Percentiles rank a stretch among this genome's conserved stretches.
Conservation (phyloP, 1,140 invertebrate genomes). For the Drosophila kanapiae region DNA sequence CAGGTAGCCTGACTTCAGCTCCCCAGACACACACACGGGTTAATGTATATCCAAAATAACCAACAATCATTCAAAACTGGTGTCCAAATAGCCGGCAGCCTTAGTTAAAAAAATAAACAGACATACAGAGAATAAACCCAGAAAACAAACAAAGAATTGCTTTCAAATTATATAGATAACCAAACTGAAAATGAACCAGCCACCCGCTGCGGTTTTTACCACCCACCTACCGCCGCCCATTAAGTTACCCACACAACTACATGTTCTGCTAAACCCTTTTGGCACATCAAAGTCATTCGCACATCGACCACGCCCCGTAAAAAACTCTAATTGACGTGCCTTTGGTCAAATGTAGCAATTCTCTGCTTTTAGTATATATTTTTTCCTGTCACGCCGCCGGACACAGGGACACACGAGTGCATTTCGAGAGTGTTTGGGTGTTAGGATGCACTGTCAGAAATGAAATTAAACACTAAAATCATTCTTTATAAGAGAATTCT, state of each 20-base stretch:
- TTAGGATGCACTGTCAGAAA: constrained; percentile 1
- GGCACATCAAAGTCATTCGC: constrained; percentile 62
- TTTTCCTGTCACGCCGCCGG: constrained; percentile 59
- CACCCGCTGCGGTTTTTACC: constrained; percentile 17
- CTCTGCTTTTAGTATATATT: constrained; percentile 32
- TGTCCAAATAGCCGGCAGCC: constrained; percentile 48
- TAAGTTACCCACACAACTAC: not conserved
- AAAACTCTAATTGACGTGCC: constrained; percentile 75
- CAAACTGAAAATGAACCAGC: constrained; percentile 31
- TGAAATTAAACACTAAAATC: not conserved
- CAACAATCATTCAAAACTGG: constrained; percentile 42
- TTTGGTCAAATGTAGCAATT: constrained; percentile 72
- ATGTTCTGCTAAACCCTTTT: constrained; percentile 5
- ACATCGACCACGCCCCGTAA: constrained; percentile 46
- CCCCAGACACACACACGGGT: constrained; percentile 24
- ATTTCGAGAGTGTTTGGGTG: constrained; percentile 42
- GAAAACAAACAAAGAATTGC: constrained; percentile 54
- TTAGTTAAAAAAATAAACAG: constrained; percentile 12
- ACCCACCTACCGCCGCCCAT: not conserved
- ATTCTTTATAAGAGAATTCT: too few relatives aligned
- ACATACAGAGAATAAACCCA: constrained; percentile 16
- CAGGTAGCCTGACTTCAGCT: not conserved
- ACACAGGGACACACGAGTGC: constrained; percentile 71
- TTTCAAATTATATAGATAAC: constrained; percentile 79
- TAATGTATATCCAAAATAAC: constrained; percentile 26